Evolutionary conservation across 2,797 vertebrate species (phyloP), one percentile per base, ranked within the genome.

Genomic region (Pampus argenteus): DNA sequence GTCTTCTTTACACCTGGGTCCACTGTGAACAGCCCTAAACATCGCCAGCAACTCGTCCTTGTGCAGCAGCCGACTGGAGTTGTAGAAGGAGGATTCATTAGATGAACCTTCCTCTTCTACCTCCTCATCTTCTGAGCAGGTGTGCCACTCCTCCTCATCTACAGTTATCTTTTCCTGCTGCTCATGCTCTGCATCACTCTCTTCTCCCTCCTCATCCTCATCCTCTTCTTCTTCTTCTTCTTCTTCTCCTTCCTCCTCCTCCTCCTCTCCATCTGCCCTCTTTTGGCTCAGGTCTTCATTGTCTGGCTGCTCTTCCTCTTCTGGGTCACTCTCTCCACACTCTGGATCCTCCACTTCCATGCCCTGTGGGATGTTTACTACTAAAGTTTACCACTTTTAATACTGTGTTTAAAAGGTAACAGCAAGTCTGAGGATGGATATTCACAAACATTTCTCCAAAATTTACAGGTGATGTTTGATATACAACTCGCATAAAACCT

Each of bases 21-120:
- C 95, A 0, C 23, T 70, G 73, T 99, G 97, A 25, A 94, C 83
- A 1, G 90, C 72, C 76, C 92, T 97, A 29, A 99, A 94, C 78
- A 96, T 89, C 13, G 94, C 87, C 70, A 99, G 90, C 60, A 99
- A 92, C 60, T 99, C 96, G 11, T 95, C 91, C 68, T 94, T 97
- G 18, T 86, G 95, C 15, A 98, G 95, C 64, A 99, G 90, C n/a
- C 92, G 95, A 63, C 96, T 96, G 40, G 94, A 94, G 87, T 98
- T 99, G 64, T 70, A 89, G 78, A 96, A 65, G 0, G 68, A 56
- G 29, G 82, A 44, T 34, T 76, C 2, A 2, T 13, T 48, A 3
- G 85, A 83, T n/a, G 86, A 72, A 57, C 51, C 64, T 26, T 74
- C 73, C 11, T 79, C 84, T 57, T 75, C 85, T 20, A 85, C 89